These are phyloP conservation scores for Eurosta solidaginis DNA, from an alignment of 1,140 invertebrate species.

Conservation along the genomic window DNA sequence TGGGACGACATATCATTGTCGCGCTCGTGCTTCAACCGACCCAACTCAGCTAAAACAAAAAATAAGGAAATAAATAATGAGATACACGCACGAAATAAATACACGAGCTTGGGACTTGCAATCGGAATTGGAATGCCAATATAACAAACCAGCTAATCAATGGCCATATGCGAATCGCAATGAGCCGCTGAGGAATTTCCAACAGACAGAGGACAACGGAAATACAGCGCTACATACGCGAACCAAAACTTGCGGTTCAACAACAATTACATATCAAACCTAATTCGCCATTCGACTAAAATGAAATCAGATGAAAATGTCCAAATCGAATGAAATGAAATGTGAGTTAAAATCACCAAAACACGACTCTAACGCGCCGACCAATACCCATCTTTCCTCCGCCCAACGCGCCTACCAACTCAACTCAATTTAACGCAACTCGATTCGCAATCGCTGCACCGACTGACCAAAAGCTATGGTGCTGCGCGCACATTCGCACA, in stretches of 20 bases:
- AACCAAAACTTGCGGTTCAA: not conserved
- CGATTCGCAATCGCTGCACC: not conserved
- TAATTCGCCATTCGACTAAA: not conserved
- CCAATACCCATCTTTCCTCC: not conserved
- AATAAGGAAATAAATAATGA: conserved; percentile 28
- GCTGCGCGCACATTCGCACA: not conserved
- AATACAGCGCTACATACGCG: not conserved
- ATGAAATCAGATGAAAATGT: conserved; percentile 35
- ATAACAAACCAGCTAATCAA: conserved; percentile 18
- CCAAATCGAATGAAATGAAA: conserved; percentile 34
- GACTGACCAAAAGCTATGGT: not conserved
- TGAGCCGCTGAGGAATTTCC: conserved; percentile 23
- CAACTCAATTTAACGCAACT: too few relatives aligned
- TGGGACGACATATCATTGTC: conserved; percentile 15
- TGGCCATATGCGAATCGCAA: conserved; percentile 21
- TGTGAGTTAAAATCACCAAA: conserved; percentile 35
- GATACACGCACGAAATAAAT: conserved; percentile 18
- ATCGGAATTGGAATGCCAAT: not conserved
- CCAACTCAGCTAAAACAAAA: not conserved
- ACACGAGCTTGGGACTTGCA: not conserved
- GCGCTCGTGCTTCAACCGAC: not conserved
- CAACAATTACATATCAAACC: not conserved
- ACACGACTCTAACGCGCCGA: conserved; percentile 27
- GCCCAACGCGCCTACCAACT: not conserved
- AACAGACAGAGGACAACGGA: not conserved